Conservation (phyloP, 2,888 invertebrate species). For the Geophilus truncorum region DNA sequence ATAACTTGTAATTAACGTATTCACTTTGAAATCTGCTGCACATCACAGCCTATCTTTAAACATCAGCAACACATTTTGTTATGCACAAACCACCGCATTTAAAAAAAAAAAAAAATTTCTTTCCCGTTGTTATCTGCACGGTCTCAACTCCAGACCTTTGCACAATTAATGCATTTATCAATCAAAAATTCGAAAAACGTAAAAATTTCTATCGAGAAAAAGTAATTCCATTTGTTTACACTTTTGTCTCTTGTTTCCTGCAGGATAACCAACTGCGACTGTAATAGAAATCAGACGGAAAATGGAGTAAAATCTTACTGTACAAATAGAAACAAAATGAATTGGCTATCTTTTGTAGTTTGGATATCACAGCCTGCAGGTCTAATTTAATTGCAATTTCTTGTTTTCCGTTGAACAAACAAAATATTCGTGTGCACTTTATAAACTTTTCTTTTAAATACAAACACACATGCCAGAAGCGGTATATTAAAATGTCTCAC, state of each 20-base stretch:
- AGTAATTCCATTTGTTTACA: not conserved
- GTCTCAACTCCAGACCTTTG: too few relatives aligned
- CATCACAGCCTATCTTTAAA: too few relatives aligned
- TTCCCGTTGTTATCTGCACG: too few relatives aligned
- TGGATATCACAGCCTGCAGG: not conserved
- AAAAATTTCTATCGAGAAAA: not conserved
- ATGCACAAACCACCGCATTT: too few relatives aligned
- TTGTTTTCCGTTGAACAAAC: conserved; percentile 1
- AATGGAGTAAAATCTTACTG: not conserved
- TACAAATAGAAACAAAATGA: not conserved
- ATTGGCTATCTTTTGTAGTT: not conserved
- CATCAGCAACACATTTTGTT: too few relatives aligned
- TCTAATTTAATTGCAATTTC: conserved; percentile 20
- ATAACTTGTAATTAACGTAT: too few relatives aligned
- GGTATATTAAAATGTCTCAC: not conserved
- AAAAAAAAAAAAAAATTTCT: too few relatives aligned
- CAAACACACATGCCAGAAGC: conserved; percentile 11
- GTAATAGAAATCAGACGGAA: not conserved
- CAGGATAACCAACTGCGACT: too few relatives aligned
- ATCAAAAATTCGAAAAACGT: too few relatives aligned
- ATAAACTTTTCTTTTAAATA: conserved; percentile 16
- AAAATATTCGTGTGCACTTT: not conserved
- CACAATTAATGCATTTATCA: not conserved
- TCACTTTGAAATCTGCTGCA: too few relatives aligned
- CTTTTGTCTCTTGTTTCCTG: too few relatives aligned